Conservation (phyloP, 1,140 invertebrate genomes). For the Neomicropteryx cornuta region DNA sequence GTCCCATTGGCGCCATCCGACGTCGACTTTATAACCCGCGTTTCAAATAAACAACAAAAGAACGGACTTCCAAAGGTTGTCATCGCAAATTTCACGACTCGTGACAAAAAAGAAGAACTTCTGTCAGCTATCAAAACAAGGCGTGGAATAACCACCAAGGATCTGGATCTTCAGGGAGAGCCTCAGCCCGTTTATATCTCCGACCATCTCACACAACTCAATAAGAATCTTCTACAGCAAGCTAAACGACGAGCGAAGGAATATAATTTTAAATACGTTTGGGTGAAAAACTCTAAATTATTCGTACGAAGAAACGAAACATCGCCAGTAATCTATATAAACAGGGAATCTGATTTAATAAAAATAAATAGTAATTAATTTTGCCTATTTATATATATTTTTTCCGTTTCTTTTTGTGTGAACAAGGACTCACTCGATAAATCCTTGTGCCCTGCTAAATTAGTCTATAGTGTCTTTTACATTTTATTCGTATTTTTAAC, state of each 20-base stretch:
- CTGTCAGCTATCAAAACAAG: constrained; percentile 6
- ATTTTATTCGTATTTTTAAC: too few relatives aligned
- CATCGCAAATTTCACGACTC: constrained; percentile 6
- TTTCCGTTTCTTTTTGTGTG: too few relatives aligned
- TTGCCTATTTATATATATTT: too few relatives aligned
- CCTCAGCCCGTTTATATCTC: constrained; percentile 7
- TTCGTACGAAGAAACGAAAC: constrained; percentile 8
- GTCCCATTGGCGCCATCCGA: too few relatives aligned
- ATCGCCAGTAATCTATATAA: constrained; percentile 5
- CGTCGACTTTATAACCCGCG: too few relatives aligned
- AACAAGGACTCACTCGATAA: too few relatives aligned
- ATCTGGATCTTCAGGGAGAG: constrained; percentile 7
- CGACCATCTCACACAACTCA: constrained; percentile 8
- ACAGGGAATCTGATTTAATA: constrained; percentile 5
- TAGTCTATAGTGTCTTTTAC: too few relatives aligned
- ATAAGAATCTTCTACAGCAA: constrained; percentile 5
- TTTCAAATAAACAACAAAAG: too few relatives aligned
- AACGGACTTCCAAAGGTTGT: too few relatives aligned
- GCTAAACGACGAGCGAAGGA: constrained; percentile 3
- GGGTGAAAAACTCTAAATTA: constrained; percentile 10
- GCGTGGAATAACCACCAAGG: constrained; percentile 9
- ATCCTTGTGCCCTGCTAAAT: too few relatives aligned
- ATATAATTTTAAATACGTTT: constrained; percentile 6
- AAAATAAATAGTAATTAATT: too few relatives aligned
- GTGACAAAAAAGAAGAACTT: constrained; percentile 7